Conservation (phyloP, 2,888 invertebrate species). For the Minunthozetes semirufus region DNA sequence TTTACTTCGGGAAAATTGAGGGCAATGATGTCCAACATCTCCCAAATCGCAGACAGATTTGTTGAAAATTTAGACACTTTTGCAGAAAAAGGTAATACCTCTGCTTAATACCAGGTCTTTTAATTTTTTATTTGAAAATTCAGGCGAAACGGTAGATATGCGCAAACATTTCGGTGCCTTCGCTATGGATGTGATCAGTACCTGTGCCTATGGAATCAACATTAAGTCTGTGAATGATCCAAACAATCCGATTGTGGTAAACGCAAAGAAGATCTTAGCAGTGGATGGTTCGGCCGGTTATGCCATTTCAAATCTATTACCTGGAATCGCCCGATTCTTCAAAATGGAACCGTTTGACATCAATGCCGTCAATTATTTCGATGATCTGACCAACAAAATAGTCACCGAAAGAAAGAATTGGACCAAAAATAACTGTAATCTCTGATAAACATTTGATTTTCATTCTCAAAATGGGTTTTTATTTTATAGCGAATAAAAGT, state of each 20-base stretch:
- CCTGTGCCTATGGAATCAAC: constrained; percentile 34
- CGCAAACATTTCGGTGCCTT: constrained; percentile 30
- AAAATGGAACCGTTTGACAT: constrained; percentile 5
- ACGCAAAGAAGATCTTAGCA: constrained; percentile 20
- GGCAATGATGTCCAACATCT: constrained; percentile 33
- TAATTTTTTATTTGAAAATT: neutral
- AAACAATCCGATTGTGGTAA: constrained; percentile 27
- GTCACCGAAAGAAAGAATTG: neutral
- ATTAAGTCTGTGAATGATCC: constrained; percentile 30
- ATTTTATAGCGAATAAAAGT: neutral
- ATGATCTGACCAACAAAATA: constrained; percentile 27
- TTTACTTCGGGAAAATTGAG: constrained; percentile 32
- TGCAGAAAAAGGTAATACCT: neutral
- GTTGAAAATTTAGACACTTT: neutral
- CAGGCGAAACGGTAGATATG: constrained; percentile 15
- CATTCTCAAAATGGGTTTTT: neutral
- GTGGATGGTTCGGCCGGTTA: neutral
- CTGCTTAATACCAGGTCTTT: neutral
- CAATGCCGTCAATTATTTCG: constrained; percentile 15
- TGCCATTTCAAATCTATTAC: neutral
- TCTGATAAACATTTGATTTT: neutral
- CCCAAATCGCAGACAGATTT: neutral
- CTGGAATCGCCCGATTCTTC: constrained; percentile 8
- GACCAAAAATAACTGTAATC: neutral
- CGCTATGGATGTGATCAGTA: constrained; percentile 34